Evolutionary conservation across 1,140 invertebrate genomes (phyloP).

Genomic region (Tetramorium alpestre): DNA sequence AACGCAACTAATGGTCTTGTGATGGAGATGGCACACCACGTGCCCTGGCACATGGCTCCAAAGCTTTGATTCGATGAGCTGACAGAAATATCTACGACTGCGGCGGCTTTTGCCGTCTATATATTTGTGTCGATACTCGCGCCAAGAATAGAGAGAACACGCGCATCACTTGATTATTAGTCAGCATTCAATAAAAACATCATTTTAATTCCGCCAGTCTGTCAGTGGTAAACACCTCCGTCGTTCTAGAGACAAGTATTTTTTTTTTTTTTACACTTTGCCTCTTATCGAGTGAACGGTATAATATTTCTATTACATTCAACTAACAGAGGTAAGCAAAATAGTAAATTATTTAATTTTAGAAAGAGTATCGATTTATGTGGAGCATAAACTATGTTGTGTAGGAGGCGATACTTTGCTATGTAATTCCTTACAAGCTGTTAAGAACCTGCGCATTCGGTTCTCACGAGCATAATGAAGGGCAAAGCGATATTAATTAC

Average conservation of each 20-base stretch:
- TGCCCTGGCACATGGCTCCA: conserved; percentile 66
- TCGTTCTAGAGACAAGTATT: not conserved
- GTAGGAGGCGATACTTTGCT: not conserved
- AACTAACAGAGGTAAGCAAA: not conserved
- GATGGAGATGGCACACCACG: conserved; percentile 53
- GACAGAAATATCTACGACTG: conserved; percentile 48
- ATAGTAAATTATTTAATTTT: conserved; percentile 2
- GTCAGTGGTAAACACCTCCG: not conserved
- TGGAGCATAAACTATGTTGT: not conserved
- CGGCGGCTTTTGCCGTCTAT: conserved; percentile 34
- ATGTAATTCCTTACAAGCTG: not conserved
- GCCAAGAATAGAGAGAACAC: conserved; percentile 73
- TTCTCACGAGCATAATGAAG: not conserved
- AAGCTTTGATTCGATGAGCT: conserved; percentile 52
- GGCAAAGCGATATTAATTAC: conserved; percentile 19
- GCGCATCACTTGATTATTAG: conserved; percentile 72
- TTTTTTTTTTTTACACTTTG: not conserved
- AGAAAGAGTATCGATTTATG: not conserved
- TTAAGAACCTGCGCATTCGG: conserved; percentile 4
- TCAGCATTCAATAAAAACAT: conserved; percentile 62
- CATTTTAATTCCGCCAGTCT: not conserved
- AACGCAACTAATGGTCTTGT: conserved; percentile 4
- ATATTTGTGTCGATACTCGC: conserved; percentile 60
- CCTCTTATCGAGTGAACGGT: not conserved
- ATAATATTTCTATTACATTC: not conserved